Base-by-base conservation (phyloP, 37 sponge, comb jelly and placozoan species). In the Diacarnus erythraeanus region DNA sequence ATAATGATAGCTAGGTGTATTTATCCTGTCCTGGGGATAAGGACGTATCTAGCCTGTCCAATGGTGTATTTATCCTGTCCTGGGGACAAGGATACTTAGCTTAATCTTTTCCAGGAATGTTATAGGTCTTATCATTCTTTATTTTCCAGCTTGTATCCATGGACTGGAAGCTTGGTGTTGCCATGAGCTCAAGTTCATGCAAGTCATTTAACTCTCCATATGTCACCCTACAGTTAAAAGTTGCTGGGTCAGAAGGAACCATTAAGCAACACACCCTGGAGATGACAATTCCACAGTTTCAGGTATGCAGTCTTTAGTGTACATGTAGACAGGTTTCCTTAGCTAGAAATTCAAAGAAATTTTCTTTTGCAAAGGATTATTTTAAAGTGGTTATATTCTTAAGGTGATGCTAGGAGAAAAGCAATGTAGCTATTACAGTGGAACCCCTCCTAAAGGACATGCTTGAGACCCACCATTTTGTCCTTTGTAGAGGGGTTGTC, bases 161-260 rank as follows among this genome's bases (percentile, higher is more conserved):
- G 86, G 90, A 94, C 18, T 90, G 95, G 95, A 90, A 94, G 77
- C 57, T 94, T 36, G 95, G 95, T 57, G 74, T 94, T 41, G 83
- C 95, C 29, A 88, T 94, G 86, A 90, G 89, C 80, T 87, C 91
- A 38, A 85, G 64, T 70, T 63, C 42, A 21, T 94, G 95, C 38
- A 59, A 75, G 1, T 64, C 91, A 42, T 86, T 94, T 61, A 84
- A 83, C 59, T 76, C 86, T 36, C 95, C 95, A 23, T 77, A 88
- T 63, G 80, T 94, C 71, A 88, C 77, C 34, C 57, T 94, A 38
- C 76, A 81, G 66, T 75, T 94, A 15, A 84, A 42, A 29, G 69
- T 90, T 23, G 67, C 84, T 0, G 78, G 75, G 20, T 40, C 81
- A 15, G 44, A 25, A 33, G 88, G 86, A 0, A 57, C 40, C 27